phyloP scores from a whole-genome alignment of 2,888 invertebrate species.

The Brenthis daphne region DNA sequence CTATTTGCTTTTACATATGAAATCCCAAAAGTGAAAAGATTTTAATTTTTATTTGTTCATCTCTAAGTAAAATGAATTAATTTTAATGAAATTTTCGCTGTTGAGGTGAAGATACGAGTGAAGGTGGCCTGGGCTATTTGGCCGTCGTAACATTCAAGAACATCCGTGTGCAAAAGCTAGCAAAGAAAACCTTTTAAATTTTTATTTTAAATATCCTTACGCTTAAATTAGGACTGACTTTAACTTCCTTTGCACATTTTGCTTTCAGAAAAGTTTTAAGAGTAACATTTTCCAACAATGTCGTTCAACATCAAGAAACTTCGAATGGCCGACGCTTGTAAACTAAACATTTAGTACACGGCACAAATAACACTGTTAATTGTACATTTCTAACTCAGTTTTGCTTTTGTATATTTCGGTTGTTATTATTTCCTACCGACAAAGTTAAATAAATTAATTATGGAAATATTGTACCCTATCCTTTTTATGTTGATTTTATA shows the following conservation, averaged over 20 bases:
- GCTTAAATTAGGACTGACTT: constrained; percentile 4
- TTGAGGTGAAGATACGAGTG: no score
- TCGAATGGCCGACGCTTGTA: constrained; percentile 14
- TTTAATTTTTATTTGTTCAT: no score
- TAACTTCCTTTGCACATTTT: constrained; percentile 8
- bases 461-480: no score
- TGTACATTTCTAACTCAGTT: neutral
- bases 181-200: neutral
- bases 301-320: constrained; percentile 21
- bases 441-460: no score
- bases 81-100: no score
- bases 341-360: constrained; percentile 7
- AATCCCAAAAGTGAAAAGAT: no score
- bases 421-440: neutral
- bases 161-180: no score
- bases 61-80: no score
- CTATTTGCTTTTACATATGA: no score
- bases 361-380: constrained; percentile 16
- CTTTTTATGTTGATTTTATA: no score
- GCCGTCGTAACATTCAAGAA: no score
- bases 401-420: neutral
- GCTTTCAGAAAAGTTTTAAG: constrained; percentile 8
- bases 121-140: no score
- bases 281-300: constrained; percentile 17
- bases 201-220: neutral